Evolutionary conservation across 2,797 vertebrate genomes (phyloP), one percentile per base, ranked within the genome.

Genomic region (Xenopus petersii): DNA sequence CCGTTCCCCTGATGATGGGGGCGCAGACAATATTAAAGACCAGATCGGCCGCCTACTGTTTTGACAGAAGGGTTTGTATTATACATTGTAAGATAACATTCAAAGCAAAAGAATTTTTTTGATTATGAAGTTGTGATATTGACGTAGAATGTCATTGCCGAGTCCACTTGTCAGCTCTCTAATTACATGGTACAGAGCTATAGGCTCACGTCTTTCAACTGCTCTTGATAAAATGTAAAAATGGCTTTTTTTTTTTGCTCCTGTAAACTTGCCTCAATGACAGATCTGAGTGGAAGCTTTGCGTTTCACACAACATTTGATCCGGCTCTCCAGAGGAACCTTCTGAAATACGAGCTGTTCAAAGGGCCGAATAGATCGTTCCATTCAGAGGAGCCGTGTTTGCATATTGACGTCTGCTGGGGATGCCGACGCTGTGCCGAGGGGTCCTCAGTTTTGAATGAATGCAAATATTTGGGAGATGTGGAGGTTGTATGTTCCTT

Each of bases 161-260:
- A 24, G 51, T 49, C 15, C 5, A n/a, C 49, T 13, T 77, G 64
- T 73, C 66, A 58, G 55, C 63, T 79, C 67, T 74, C 67, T 79
- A 79, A 79, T 79, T 79, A 79, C 77, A 60, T 62, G 61, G 9
- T 61, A 54, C 51, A 60, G 70, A 74, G 26, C 26, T 70, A 66
- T 59, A 47, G 11, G 54, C 46, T 5, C 67, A 51, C 55, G 69
- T 79, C 71, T 79, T 79, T 79, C 77, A 79, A 70, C 77, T 70
- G 67, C 60, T 74, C 55, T 55, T 74, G 71, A 79, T 79, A 79
- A 70, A 65, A 48, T 58, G 58, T 67, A 68, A 72, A 63, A 42
- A 42, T 42, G 64, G 67, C 62, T 67, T 42, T 46, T 42, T 30
- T 30, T 30, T 67, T 42, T 46, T 42, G 4, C 17, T 30, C 70